Base-by-base conservation (phyloP, 2,888 invertebrate species). In the Lysandra bellargus region DNA sequence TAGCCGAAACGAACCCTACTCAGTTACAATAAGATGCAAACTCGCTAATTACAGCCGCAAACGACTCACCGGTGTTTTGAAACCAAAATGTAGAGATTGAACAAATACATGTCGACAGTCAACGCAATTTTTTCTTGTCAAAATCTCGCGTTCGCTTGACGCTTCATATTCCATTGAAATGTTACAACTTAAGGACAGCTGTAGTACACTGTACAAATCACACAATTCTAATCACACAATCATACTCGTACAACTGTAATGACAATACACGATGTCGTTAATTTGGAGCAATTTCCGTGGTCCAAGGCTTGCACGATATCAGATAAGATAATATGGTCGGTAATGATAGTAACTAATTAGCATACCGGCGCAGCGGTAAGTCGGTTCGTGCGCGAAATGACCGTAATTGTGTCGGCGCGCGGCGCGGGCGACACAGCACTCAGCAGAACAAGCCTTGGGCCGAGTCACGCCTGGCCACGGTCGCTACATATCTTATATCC, bases 371-470 rank as follows among this genome's bases (percentile, higher is more conserved):
- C 57, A 57, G 57, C 61, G 61, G 61, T 61, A n/a, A 23, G 23
- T 69, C 69, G 64, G 64, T 64, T 64, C 64, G 64, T 64, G 64
- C 64, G 64, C 64, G 30, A 64, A 64, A 64, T 64, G 30, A 9
- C 30, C 64, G 64, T 64, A 64, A 64, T 30, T 12, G 64, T 30
- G 23, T 5, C 6, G 60, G n/a, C 1, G 23, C 64, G 7, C 64
- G 69, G 33, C 69, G 33, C 33, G 17, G 23, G 64, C 64, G 33
- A 61, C 61, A 23, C 64, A 69, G 64, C 64, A 30, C 14, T 86
- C 85, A 85, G 84, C 64, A 69, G 33, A 33, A 30, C 14, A 86
- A 85, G 84, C 92, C 91, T 91, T 92, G 90, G 84, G 82, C 85
- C 78, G 81, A 89, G 88, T 87, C 88, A 88, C 88, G 88, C 87